phyloP scores from a whole-genome alignment of 1,140 invertebrate species.

The Apis florea region DNA sequence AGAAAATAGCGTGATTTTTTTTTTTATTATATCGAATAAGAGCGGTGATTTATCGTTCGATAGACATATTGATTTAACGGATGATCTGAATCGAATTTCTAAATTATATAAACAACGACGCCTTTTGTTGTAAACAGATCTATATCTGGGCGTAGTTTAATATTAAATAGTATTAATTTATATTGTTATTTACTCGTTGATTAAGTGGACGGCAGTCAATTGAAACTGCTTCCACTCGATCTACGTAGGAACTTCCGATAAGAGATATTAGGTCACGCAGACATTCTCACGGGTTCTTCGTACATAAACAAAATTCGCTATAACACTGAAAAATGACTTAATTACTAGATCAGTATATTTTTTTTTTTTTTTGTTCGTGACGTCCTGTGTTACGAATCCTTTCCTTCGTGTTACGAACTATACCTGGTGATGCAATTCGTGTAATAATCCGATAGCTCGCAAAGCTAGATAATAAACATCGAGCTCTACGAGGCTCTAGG shows the following conservation, averaged over 20 bases:
- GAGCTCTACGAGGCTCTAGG: background rate
- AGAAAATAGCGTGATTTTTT: background rate
- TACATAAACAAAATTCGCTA: background rate
- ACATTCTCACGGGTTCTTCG: background rate
- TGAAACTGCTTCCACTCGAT: background rate
- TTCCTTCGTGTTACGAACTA: too few species aligned
- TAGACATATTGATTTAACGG: background rate
- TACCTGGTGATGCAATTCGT: background rate
- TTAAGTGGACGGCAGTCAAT: background rate
- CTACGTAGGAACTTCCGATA: background rate
- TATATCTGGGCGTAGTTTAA: background rate
- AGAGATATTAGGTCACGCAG: slow-evolving; percentile 9
- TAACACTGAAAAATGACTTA: background rate
- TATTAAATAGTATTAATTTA: background rate
- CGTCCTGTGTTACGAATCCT: too few species aligned
- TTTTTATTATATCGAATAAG: background rate
- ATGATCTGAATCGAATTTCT: background rate
- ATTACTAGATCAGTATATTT: background rate
- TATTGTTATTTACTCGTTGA: background rate
- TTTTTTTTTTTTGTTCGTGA: background rate
- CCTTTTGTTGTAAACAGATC: background rate
- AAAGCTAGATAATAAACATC: background rate
- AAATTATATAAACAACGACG: background rate
- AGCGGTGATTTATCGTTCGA: background rate
- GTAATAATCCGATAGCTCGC: background rate